Percentiles rank a stretch among this genome's conserved stretches.
Conservation (phyloP, 2,797 vertebrate species). For the Steatocranus sp. region DNA sequence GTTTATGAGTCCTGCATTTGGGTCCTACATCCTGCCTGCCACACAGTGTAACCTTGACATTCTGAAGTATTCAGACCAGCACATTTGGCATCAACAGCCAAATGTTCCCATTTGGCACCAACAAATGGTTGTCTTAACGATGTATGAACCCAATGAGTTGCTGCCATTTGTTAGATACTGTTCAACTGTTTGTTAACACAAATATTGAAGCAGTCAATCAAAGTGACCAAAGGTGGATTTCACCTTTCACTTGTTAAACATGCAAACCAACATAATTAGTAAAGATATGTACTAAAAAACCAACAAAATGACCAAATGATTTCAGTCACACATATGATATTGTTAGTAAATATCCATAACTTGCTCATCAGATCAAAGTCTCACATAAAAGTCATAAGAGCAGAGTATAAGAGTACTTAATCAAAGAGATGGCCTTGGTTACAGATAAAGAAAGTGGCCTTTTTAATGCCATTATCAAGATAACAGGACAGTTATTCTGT, state of each 20-base stretch:
- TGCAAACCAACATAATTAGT: background rate
- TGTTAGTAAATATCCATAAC: background rate
- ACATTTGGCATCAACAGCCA: background rate
- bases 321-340: background rate
- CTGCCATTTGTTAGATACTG: background rate
- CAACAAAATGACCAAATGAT: background rate
- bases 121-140: background rate
- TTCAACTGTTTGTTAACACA: background rate
- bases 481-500: background rate
- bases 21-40: background rate
- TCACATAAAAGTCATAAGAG: background rate
- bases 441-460: background rate
- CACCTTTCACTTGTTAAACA: background rate
- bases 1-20: background rate
- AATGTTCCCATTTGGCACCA: background rate
- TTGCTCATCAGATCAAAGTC: background rate
- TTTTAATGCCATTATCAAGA: background rate
- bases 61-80: background rate
- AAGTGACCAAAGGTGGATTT: background rate
- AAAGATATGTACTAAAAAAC: background rate
- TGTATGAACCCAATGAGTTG: background rate
- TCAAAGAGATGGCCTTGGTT: background rate
- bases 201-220: background rate
- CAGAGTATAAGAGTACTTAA: background rate
- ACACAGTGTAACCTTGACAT: background rate